Conservation (phyloP, 92 coral and sea anemone species). For the Zoanthus sociatus region DNA sequence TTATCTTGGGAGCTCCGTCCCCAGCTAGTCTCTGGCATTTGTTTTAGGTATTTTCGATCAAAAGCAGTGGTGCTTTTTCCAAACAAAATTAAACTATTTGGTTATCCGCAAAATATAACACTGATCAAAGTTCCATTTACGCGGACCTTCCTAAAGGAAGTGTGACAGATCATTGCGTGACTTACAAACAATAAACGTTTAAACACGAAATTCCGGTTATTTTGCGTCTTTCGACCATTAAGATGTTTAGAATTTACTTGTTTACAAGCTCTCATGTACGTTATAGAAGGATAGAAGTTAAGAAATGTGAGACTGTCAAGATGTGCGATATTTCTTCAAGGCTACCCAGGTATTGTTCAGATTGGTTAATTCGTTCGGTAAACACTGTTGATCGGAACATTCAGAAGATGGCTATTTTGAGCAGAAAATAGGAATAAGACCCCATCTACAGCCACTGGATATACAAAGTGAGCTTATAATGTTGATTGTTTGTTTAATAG, state of each 20-base stretch:
- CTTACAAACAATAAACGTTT: background rate
- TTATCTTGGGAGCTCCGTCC: constrained; percentile 44
- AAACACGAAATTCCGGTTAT: constrained; percentile 22
- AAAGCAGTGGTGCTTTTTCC: no score
- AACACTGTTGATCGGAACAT: background rate
- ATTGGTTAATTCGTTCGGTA: constrained; percentile 22
- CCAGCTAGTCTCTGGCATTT: no score
- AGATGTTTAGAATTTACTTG: constrained; percentile 43
- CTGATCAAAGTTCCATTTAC: constrained; percentile 32
- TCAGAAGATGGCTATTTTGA: no score
- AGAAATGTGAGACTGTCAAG: constrained; percentile 12
- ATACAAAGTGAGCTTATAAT: constrained; percentile 47
- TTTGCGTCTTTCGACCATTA: constrained; percentile 29
- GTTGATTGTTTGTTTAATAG: constrained; percentile 12
- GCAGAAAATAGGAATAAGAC: background rate
- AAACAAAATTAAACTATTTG: no score
- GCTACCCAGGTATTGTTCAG: constrained; percentile 18
- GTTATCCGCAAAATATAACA: constrained; percentile 29
- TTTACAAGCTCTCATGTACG: constrained; percentile 44
- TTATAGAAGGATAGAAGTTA: constrained; percentile 44
- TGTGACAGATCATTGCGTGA: constrained; percentile 23
- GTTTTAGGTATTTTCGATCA: no score
- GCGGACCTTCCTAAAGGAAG: constrained; percentile 25
- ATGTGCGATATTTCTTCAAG: constrained; percentile 1
- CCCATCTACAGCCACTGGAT: constrained; percentile 51